These are phyloP conservation scores for Diplazon laetatorius DNA, from an alignment of 2,888 invertebrate genomes.

Conservation along the genomic window DNA sequence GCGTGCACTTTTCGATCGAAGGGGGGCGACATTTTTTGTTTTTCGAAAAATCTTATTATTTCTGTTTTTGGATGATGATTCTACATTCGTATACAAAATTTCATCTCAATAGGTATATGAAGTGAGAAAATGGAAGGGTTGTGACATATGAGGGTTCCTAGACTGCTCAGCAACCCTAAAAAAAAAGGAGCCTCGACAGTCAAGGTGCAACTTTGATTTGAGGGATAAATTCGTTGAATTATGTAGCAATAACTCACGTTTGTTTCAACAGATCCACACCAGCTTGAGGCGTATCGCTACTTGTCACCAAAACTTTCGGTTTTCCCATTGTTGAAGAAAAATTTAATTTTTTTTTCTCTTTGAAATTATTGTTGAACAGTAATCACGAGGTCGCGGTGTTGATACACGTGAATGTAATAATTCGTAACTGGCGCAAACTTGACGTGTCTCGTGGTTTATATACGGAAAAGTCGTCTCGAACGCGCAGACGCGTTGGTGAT, in stretches of 20 bases:
- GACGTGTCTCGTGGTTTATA: conserved; percentile 36
- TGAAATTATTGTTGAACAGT: too few relatives aligned
- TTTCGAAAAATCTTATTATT: too few relatives aligned
- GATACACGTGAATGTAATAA: neutral
- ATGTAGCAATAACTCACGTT: conserved; percentile 75
- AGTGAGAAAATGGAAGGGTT: too few relatives aligned
- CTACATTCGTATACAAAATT: too few relatives aligned
- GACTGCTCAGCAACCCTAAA: too few relatives aligned
- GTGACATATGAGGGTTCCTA: too few relatives aligned
- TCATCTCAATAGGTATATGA: too few relatives aligned
- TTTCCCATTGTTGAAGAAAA: conserved; percentile 75
- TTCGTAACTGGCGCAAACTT: conserved; percentile 29
- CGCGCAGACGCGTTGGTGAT: conserved; percentile 48
- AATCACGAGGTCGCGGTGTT: neutral
- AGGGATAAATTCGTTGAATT: conserved; percentile 1
- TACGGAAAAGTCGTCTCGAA: conserved; percentile 24
- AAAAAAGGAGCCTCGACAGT: too few relatives aligned
- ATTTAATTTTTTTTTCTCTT: neutral
- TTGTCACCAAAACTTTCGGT: conserved; percentile 83
- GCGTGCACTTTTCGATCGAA: too few relatives aligned
- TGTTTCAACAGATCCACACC: conserved; percentile 82
- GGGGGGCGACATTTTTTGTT: too few relatives aligned
- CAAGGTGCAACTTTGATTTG: too few relatives aligned
- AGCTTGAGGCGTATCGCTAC: conserved; percentile 81
- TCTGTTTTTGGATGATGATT: too few relatives aligned